These are phyloP conservation scores for Parazoanthus atlanticus DNA, from an alignment of 92 coral and sea anemone genomes.

Conservation along the genomic window DNA sequence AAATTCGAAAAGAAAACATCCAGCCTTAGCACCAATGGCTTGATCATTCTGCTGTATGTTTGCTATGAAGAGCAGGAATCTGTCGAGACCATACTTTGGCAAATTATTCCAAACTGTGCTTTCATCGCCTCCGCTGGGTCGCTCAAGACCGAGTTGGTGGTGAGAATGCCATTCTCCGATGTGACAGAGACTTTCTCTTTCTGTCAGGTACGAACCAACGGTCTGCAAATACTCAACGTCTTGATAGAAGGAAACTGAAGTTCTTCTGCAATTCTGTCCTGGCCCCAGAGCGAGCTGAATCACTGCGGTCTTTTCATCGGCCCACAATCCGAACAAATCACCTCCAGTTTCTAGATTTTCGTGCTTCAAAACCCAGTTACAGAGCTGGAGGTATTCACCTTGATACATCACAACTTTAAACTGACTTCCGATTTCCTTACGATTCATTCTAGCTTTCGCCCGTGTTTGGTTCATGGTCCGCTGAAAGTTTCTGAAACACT, in stretches of 20 bases:
- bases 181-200: slow-evolving; percentile 38
- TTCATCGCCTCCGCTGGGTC: slow-evolving; percentile 45
- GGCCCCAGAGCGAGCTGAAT: slow-evolving; percentile 46
- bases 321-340: slow-evolving; percentile 52
- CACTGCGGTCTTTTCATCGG: slow-evolving; percentile 40
- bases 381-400: slow-evolving; percentile 27
- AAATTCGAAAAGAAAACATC: slow-evolving; percentile 71
- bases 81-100: slow-evolving; percentile 18
- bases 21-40: slow-evolving; percentile 30
- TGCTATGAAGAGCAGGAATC: slow-evolving; percentile 47
- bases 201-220: slow-evolving; percentile 32
- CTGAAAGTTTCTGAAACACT: not conserved
- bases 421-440: not conserved
- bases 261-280: slow-evolving; percentile 36
- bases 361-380: slow-evolving; percentile 8
- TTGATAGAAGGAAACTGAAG: slow-evolving; percentile 43
- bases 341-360: slow-evolving; percentile 44
- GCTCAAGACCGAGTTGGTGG: slow-evolving; percentile 24
- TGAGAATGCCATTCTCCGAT: slow-evolving; percentile 60
- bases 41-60: slow-evolving; percentile 3
- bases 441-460: too few species aligned
- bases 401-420: slow-evolving; percentile 43
- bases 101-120: slow-evolving; percentile 41
- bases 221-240: slow-evolving; percentile 21
- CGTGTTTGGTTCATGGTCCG: too few species aligned